Percentiles rank a stretch among this genome's conserved stretches.
Evolutionary conservation across 1,140 invertebrate genomes (phyloP).

Genomic region (Ylistrum balloti): DNA sequence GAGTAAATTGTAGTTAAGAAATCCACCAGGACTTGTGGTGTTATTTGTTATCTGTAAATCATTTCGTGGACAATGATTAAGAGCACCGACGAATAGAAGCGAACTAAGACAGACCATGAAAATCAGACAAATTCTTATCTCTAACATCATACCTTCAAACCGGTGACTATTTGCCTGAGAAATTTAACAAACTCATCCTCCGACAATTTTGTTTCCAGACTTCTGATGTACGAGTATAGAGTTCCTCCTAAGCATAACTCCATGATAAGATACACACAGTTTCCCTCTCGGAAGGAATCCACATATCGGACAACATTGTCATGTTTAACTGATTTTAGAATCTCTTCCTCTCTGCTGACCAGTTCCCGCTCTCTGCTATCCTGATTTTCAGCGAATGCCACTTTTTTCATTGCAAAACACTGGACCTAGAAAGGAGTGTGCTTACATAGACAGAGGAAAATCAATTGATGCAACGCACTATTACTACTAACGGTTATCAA

Average conservation of each 20-base stretch:
- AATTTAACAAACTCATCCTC: background rate
- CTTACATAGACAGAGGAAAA: background rate
- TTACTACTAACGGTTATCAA: too few species aligned
- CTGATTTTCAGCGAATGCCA: background rate
- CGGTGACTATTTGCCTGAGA: background rate
- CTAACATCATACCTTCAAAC: constrained; percentile 11
- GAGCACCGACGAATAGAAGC: too few species aligned
- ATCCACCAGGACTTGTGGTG: too few species aligned
- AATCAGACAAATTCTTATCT: too few species aligned
- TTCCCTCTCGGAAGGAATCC: background rate
- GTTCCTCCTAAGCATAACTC: background rate
- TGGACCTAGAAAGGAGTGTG: background rate
- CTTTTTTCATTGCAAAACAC: background rate
- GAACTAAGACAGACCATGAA: too few species aligned
- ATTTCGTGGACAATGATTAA: too few species aligned
- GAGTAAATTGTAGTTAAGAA: too few species aligned
- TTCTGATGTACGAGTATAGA: background rate
- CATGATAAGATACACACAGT: background rate
- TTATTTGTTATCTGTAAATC: too few species aligned
- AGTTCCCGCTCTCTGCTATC: background rate
- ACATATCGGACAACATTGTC: background rate
- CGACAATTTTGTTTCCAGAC: background rate
- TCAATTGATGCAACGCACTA: too few species aligned
- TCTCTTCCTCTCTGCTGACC: background rate
- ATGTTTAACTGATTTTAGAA: background rate